Evolutionary conservation across 2,888 invertebrate genomes (phyloP).

Genomic region (Oscheius sp.): DNA sequence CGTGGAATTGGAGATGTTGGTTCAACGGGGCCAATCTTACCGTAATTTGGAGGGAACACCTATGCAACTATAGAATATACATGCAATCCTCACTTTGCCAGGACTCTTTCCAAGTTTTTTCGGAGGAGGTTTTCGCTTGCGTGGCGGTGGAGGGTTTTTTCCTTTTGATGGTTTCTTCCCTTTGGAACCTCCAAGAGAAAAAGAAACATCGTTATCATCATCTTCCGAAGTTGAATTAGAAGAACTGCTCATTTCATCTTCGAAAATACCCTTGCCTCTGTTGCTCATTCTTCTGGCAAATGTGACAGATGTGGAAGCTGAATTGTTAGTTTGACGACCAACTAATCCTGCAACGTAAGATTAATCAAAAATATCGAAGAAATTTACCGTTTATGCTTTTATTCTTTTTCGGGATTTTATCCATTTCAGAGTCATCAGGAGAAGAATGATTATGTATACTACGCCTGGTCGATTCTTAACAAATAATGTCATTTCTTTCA

Average conservation of each 20-base stretch:
- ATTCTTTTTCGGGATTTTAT: constrained; percentile 1
- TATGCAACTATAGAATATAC: not conserved
- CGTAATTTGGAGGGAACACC: constrained; percentile 18
- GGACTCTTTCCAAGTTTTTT: constrained; percentile 27
- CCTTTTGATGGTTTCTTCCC: constrained; percentile 30
- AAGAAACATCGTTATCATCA: constrained; percentile 27
- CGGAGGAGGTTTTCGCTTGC: not conserved
- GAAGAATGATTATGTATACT: not conserved
- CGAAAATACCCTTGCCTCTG: constrained; percentile 32
- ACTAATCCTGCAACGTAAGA: not conserved
- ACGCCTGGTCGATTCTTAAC: not conserved
- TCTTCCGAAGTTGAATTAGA: not conserved
- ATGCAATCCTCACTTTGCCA: constrained; percentile 12
- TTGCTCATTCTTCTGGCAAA: not conserved
- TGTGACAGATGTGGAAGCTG: constrained; percentile 10
- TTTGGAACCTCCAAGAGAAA: constrained; percentile 4
- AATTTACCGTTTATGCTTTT: not conserved
- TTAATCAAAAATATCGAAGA: not conserved
- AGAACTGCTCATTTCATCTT: constrained; percentile 12
- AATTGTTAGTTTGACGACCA: constrained; percentile 20
- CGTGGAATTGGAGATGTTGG: not conserved
- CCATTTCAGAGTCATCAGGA: constrained; percentile 17
- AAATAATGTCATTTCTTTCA: not conserved
- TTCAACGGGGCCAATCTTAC: not conserved
- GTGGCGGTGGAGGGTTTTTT: constrained; percentile 2